These are phyloP conservation scores for Heliconius hewitsoni DNA, from an alignment of 1,140 invertebrate genomes.

Conservation along the genomic window DNA sequence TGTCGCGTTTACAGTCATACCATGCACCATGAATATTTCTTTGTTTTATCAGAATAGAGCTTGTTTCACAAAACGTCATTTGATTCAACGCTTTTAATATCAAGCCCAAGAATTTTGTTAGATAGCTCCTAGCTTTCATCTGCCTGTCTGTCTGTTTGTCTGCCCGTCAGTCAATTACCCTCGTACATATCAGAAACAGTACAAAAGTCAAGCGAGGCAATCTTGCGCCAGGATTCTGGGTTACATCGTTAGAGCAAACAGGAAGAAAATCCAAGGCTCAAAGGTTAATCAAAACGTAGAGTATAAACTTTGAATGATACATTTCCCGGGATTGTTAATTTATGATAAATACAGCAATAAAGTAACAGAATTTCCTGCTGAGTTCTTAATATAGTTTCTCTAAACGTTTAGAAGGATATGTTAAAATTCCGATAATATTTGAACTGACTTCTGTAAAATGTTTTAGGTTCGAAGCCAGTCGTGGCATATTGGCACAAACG, in stretches of 20 bases:
- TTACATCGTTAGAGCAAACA: background rate
- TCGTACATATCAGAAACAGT: background rate
- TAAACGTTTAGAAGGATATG: background rate
- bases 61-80: background rate
- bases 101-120: background rate
- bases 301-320: constrained; percentile 11
- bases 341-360: background rate
- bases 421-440: background rate
- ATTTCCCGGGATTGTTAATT: background rate
- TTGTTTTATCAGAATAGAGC: too few species aligned
- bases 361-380: background rate
- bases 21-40: too few species aligned
- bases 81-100: background rate
- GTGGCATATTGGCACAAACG: too few species aligned
- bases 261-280: constrained; percentile 1
- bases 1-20: too few species aligned
- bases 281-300: constrained; percentile 5
- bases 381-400: background rate
- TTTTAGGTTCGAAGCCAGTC: too few species aligned
- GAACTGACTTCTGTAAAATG: background rate
- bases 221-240: background rate
- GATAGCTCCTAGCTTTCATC: background rate
- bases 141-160: background rate
- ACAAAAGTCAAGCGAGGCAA: background rate
- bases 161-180: background rate